phyloP scores from a whole-genome alignment of 1,140 invertebrate species.

The Drosophila sp. region DNA sequence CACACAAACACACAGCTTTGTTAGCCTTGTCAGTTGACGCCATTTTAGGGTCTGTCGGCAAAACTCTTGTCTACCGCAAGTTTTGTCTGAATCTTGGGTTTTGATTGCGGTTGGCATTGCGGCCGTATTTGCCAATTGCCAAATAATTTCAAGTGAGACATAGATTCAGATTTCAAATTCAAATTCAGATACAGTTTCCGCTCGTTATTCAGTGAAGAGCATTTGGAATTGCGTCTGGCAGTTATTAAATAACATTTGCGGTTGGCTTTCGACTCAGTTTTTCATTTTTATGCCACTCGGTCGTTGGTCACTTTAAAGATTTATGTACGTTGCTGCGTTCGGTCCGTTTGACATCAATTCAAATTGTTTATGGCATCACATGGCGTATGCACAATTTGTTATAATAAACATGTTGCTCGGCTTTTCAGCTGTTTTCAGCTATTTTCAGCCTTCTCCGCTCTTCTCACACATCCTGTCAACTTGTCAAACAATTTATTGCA shows the following conservation, averaged over 20 bases:
- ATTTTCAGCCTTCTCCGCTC: background rate
- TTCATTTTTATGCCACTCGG: conserved; percentile 30
- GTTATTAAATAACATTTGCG: conserved; percentile 22
- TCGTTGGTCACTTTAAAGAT: conserved; percentile 72
- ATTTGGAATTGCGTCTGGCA: conserved; percentile 24
- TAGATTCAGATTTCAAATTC: conserved; percentile 13
- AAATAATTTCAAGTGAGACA: conserved; percentile 15
- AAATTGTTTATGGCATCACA: conserved; percentile 74
- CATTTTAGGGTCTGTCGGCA: conserved; percentile 6
- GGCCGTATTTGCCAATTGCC: conserved; percentile 35
- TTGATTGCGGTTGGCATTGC: conserved; percentile 43
- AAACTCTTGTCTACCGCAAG: conserved; percentile 56
- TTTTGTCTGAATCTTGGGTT: conserved; percentile 51
- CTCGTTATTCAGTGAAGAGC: conserved; percentile 6
- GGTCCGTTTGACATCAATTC: conserved; percentile 57
- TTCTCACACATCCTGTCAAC: conserved; percentile 58
- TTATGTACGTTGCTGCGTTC: conserved; percentile 39
- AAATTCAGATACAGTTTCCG: conserved; percentile 10
- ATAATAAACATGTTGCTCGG: conserved; percentile 79
- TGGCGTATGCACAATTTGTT: conserved; percentile 79
- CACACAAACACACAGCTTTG: conserved; percentile 3
- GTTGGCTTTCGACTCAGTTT: background rate
- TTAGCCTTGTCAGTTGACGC: conserved; percentile 64
- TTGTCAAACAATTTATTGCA: conserved; percentile 80
- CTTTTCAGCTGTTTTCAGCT: conserved; percentile 25